phyloP scores from a whole-genome alignment of 2,113 vertebrate genomes.

The Tachuris rubrigastra region DNA sequence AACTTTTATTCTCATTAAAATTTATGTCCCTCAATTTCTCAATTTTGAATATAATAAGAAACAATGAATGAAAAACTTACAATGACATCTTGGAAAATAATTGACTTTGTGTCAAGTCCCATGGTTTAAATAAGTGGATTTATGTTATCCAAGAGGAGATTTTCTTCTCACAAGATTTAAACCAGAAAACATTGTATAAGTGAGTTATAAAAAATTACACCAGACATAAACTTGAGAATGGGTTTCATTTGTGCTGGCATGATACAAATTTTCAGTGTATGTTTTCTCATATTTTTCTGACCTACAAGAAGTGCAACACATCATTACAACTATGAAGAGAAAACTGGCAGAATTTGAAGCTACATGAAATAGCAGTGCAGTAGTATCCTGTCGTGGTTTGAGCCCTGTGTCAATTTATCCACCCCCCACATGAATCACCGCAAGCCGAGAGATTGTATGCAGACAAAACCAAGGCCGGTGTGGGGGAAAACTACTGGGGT shows the following conservation, averaged over 20 bases:
- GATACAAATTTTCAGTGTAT: not conserved
- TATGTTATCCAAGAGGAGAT: not conserved
- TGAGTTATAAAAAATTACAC: not conserved
- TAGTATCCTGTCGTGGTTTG: no score
- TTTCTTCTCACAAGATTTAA: not conserved
- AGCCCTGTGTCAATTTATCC: no score
- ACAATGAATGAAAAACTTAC: not conserved
- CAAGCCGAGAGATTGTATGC: no score
- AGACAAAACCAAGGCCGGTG: no score
- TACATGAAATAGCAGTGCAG: not conserved
- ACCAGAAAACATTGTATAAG: not conserved
- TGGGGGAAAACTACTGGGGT: no score
- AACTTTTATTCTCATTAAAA: not conserved
- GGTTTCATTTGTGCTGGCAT: not conserved
- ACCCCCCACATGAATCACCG: no score
- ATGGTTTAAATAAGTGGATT: not conserved
- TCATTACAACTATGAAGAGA: not conserved
- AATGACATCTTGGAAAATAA: not conserved
- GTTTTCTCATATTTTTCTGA: not conserved
- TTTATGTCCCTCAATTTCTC: not conserved
- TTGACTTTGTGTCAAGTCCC: not conserved
- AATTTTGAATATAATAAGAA: not conserved
- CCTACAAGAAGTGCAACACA: not conserved
- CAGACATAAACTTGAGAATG: not conserved
- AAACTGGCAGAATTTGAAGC: not conserved